phyloP scores from a whole-genome alignment of 2,888 invertebrate genomes.

The Operophtera brumata region DNA sequence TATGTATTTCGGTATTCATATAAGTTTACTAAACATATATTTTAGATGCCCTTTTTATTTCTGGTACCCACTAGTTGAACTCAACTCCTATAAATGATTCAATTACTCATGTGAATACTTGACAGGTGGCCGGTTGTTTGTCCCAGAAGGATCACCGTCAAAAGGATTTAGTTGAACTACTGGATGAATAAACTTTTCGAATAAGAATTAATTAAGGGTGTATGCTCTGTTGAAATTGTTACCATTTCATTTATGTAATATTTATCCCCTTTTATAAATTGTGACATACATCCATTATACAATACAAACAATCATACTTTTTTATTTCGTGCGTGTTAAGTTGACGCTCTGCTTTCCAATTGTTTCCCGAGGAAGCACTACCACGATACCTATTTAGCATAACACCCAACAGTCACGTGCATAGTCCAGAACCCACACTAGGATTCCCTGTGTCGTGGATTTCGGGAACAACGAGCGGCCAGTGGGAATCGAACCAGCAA shows the following conservation, averaged over 20 bases:
- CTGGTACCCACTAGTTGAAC: background rate
- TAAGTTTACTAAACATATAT: background rate
- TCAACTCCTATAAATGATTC: background rate
- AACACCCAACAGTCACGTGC: no score
- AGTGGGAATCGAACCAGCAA: no score
- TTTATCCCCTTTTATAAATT: background rate
- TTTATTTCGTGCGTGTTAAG: conserved; percentile 14
- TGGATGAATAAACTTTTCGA: background rate
- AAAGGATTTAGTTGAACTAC: background rate
- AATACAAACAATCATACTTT: conserved; percentile 3
- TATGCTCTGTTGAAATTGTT: conserved; percentile 18
- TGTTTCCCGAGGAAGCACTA: no score
- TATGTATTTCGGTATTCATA: background rate
- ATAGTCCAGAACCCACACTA: no score
- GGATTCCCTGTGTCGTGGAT: no score
- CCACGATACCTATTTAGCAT: no score
- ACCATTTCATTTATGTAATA: conserved; percentile 21
- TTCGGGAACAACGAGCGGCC: no score
- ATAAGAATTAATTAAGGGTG: background rate
- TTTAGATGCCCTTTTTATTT: background rate
- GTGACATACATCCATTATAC: conserved; percentile 14
- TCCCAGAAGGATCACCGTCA: background rate
- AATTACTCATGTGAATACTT: no score
- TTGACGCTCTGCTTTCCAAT: no score
- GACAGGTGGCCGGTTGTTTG: background rate